Conservation (phyloP, 2,888 invertebrate genomes). For the Callimorpha dominula region DNA sequence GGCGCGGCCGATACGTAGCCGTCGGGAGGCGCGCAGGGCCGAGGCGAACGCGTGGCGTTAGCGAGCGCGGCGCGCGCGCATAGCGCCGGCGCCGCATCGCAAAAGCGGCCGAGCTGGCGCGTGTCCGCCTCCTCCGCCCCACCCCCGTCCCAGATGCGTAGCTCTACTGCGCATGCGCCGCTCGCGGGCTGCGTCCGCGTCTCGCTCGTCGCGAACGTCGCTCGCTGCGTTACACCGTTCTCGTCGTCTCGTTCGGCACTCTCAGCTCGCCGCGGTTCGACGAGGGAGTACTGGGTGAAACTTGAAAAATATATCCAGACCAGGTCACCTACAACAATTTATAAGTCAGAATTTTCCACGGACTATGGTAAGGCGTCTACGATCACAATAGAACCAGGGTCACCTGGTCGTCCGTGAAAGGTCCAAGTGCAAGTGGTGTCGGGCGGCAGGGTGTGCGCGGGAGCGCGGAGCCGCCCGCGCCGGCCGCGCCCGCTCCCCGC, state of each 20-base stretch:
- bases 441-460: slow-evolving; percentile 94
- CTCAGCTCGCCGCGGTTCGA: slow-evolving; percentile 82
- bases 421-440: slow-evolving; percentile 95
- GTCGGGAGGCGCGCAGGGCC: slow-evolving; percentile 93
- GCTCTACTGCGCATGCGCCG: slow-evolving; percentile 88
- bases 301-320: slow-evolving; percentile 96
- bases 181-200: slow-evolving; percentile 33
- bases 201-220: slow-evolving; percentile 35
- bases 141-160: slow-evolving; percentile 92
- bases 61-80: slow-evolving; percentile 93
- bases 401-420: slow-evolving; percentile 91
- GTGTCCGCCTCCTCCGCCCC: slow-evolving; percentile 79
- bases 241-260: slow-evolving; percentile 84
- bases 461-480: slow-evolving; percentile 91
- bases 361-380: not conserved
- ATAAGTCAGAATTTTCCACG: not conserved
- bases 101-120: slow-evolving; percentile 89
- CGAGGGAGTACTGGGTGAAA: slow-evolving; percentile 92
- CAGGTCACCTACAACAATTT: slow-evolving; percentile 86
- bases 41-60: slow-evolving; percentile 91
- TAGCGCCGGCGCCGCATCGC: slow-evolving; percentile 91
- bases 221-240: slow-evolving; percentile 31
- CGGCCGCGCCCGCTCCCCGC: slow-evolving; percentile 88
- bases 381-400: not conserved
- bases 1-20: slow-evolving; percentile 89